These are phyloP conservation scores for Spatulosminthurus flaviceps DNA, from an alignment of 2,888 invertebrate genomes.

Conservation along the genomic window DNA sequence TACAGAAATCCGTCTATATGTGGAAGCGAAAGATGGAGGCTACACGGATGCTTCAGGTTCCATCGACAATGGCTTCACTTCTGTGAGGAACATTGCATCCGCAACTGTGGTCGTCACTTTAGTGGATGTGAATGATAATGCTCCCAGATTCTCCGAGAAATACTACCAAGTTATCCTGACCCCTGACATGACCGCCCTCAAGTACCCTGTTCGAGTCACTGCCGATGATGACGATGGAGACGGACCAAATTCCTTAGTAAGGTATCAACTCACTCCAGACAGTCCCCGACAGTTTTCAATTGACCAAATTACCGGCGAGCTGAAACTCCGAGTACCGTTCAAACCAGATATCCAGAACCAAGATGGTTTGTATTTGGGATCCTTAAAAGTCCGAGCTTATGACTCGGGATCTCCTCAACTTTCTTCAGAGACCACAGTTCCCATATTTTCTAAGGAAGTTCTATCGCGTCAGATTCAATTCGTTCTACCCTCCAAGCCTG, in stretches of 20 bases:
- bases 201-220: constrained; percentile 79
- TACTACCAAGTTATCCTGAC: constrained; percentile 84
- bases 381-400: constrained; percentile 55
- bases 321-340: constrained; percentile 55
- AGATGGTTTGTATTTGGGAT: constrained; percentile 59
- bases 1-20: constrained; percentile 80
- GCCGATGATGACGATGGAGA: constrained; percentile 63
- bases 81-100: constrained; percentile 66
- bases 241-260: constrained; percentile 54
- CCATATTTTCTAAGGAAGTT: constrained; percentile 80
- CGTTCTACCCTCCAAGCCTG: constrained; percentile 73
- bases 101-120: constrained; percentile 76
- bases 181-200: constrained; percentile 78
- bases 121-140: constrained; percentile 84
- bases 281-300: constrained; percentile 55
- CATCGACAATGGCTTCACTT: constrained; percentile 70
- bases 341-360: constrained; percentile 52
- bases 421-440: constrained; percentile 77
- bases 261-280: constrained; percentile 55
- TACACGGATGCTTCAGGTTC: constrained; percentile 68
- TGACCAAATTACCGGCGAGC: constrained; percentile 58
- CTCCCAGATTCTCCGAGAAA: constrained; percentile 81
- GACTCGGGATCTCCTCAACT: constrained; percentile 76
- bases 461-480: constrained; percentile 81
- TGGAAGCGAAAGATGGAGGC: constrained; percentile 88